Conservation (phyloP, 2,113 vertebrate species). For the Lutjanus erythropterus region DNA sequence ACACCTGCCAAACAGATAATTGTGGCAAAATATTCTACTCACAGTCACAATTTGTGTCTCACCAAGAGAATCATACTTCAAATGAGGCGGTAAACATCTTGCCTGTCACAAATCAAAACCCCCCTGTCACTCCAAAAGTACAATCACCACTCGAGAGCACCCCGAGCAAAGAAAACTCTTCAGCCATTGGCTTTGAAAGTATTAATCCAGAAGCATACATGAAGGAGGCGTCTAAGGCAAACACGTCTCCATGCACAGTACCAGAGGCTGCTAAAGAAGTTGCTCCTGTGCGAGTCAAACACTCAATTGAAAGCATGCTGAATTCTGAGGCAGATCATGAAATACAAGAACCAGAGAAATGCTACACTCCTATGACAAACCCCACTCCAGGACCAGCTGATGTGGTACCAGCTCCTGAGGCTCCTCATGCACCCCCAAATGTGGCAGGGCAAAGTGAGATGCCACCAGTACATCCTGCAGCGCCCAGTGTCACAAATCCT, state of each 20-base stretch:
- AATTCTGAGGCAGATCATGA: slow-evolving; percentile 56
- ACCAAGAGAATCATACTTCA: slow-evolving; percentile 88
- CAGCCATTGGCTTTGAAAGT: too few species aligned
- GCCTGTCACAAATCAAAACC: slow-evolving; percentile 46
- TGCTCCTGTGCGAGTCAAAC: slow-evolving; percentile 73
- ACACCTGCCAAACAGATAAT: slow-evolving; percentile 91
- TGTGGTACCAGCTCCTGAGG: slow-evolving; percentile 26
- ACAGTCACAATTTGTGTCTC: slow-evolving; percentile 92
- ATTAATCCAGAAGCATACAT: slow-evolving; percentile 36
- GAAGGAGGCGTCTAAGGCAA: slow-evolving; percentile 49
- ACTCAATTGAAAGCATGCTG: slow-evolving; percentile 80
- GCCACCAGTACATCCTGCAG: slow-evolving; percentile 44
- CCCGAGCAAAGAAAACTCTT: too few species aligned
- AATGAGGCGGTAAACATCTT: slow-evolving; percentile 58
- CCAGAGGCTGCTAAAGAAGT: slow-evolving; percentile 54
- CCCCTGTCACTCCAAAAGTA: slow-evolving; percentile 36
- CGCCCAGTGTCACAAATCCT: slow-evolving; percentile 41
- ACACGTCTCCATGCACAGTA: slow-evolving; percentile 52
- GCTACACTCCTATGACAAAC: slow-evolving; percentile 75
- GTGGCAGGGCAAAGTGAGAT: slow-evolving; percentile 32
- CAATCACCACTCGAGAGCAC: slow-evolving; percentile 42
- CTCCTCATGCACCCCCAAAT: slow-evolving; percentile 13
- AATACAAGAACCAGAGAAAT: slow-evolving; percentile 71
- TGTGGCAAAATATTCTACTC: slow-evolving; percentile 96
- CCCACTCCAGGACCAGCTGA: slow-evolving; percentile 56